Evolutionary conservation across 2,888 invertebrate genomes (phyloP).

Genomic region (Terebella lapidaria): DNA sequence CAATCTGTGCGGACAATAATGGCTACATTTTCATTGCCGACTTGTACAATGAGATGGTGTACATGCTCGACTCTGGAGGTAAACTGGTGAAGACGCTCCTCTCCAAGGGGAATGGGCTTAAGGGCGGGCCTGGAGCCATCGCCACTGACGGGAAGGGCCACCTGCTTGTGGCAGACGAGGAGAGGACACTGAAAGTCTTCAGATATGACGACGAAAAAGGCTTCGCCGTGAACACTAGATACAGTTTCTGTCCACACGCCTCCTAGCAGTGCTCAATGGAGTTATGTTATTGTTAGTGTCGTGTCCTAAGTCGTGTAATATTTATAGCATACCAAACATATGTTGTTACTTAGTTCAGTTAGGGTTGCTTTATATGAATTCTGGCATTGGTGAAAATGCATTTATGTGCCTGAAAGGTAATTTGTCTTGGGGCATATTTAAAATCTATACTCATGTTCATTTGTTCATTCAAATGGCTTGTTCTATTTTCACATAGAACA

Average conservation of each 20-base stretch:
- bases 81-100: slow-evolving; percentile 18
- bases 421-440: too few relatives aligned
- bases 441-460: too few relatives aligned
- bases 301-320: too few relatives aligned
- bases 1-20: slow-evolving; percentile 19
- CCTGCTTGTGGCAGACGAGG: slow-evolving; percentile 21
- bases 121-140: slow-evolving; percentile 20
- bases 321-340: too few relatives aligned
- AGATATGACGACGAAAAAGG: slow-evolving; percentile 11
- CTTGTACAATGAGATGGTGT: slow-evolving; percentile 22
- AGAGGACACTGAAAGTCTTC: slow-evolving; percentile 18
- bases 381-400: too few relatives aligned
- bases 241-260: slow-evolving; percentile 3
- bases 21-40: slow-evolving; percentile 22
- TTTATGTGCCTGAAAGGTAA: too few relatives aligned
- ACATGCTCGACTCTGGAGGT: slow-evolving; percentile 20
- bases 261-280: too few relatives aligned
- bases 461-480: too few relatives aligned
- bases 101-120: slow-evolving; percentile 16
- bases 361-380: too few relatives aligned
- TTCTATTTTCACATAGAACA: too few relatives aligned
- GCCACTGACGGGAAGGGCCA: slow-evolving; percentile 19
- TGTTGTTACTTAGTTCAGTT: too few relatives aligned
- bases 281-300: not conserved
- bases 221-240: not conserved